Conservation (phyloP, 2,888 invertebrate species). For the Caenorhabditis sp. region DNA sequence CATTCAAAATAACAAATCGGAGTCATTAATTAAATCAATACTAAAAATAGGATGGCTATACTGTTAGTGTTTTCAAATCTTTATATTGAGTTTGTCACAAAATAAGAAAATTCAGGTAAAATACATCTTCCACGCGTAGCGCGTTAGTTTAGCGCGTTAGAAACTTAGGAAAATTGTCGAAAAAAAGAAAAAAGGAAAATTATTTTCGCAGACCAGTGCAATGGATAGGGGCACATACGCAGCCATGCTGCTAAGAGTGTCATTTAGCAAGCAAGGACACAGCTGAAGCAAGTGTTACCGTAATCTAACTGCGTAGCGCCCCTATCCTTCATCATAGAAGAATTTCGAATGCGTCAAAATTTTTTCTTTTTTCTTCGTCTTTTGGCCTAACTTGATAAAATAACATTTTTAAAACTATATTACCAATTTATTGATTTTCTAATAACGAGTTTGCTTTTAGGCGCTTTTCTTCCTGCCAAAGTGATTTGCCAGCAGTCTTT, state of each 20-base stretch:
- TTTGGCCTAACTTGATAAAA: conserved; percentile 17
- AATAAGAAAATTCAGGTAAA: too few species aligned
- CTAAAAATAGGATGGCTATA: too few species aligned
- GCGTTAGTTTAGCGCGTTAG: too few species aligned
- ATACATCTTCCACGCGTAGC: too few species aligned
- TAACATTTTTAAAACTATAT: too few species aligned
- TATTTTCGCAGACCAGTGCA: conserved; percentile 17
- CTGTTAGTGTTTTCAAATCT: too few species aligned
- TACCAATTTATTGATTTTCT: conserved; percentile 27
- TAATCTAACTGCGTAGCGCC: conserved; percentile 58
- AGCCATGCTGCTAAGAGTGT: conserved; percentile 7
- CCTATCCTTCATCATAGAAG: conserved; percentile 52
- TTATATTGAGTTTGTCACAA: too few species aligned
- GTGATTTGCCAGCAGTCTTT: conserved; percentile 5
- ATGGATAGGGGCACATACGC: conserved; percentile 64
- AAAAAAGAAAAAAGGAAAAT: conserved; percentile 1
- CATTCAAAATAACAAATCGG: too few species aligned
- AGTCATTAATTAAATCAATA: too few species aligned
- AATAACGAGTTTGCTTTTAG: too few species aligned
- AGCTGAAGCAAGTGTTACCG: conserved; percentile 60
- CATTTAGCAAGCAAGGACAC: conserved; percentile 17
- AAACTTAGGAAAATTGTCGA: too few species aligned
- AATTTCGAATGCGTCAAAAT: conserved; percentile 15
- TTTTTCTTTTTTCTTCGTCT: conserved; percentile 39
- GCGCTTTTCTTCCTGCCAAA: not conserved